Evolutionary conservation across 2,797 vertebrate species (phyloP).

Genomic region (Alectoris magna): DNA sequence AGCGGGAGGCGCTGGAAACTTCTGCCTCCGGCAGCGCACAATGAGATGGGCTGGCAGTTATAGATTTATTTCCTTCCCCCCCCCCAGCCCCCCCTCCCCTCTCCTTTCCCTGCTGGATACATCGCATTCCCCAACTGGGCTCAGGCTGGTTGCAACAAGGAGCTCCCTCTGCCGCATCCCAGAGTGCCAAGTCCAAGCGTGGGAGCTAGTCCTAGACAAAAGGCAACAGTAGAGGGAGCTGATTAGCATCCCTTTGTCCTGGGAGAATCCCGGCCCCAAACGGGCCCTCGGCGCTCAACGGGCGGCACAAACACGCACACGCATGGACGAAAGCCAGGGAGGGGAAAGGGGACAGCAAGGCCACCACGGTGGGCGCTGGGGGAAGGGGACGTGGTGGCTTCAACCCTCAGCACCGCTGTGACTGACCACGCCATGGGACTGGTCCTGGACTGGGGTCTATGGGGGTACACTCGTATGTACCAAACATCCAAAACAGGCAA

Average conservation of each 20-base stretch:
- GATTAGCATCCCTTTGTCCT: conserved; percentile 77
- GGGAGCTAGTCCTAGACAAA: conserved; percentile 74
- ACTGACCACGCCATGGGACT: neutral
- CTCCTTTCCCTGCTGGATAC: conserved; percentile 42
- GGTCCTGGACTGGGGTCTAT: fast-evolving
- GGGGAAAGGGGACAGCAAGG: neutral
- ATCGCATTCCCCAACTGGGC: conserved; percentile 12
- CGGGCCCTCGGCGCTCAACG: conserved; percentile 8
- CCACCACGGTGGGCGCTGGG: fast-evolving
- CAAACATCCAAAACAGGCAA: neutral
- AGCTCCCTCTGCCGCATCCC: conserved; percentile 71
- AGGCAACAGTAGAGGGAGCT: conserved; percentile 75
- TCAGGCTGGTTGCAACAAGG: conserved; percentile 56
- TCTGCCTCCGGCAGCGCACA: neutral
- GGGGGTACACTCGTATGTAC: fast-evolving
- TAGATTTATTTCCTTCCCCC: conserved; percentile 36
- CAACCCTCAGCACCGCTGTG: fast-evolving
- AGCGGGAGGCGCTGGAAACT: conserved; percentile 13
- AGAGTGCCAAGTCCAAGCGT: conserved; percentile 68
- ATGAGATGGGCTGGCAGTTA: neutral
- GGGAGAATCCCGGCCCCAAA: conserved; percentile 54
- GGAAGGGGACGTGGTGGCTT: neutral
- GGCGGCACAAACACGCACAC: conserved; percentile 37
- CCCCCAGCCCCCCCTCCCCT: neutral
- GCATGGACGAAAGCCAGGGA: conserved; percentile 17